Percentiles rank a stretch among this genome's conserved stretches.
These are phyloP conservation scores for Argyra leucocephala DNA, from an alignment of 2,888 invertebrate genomes.

Conservation along the genomic window DNA sequence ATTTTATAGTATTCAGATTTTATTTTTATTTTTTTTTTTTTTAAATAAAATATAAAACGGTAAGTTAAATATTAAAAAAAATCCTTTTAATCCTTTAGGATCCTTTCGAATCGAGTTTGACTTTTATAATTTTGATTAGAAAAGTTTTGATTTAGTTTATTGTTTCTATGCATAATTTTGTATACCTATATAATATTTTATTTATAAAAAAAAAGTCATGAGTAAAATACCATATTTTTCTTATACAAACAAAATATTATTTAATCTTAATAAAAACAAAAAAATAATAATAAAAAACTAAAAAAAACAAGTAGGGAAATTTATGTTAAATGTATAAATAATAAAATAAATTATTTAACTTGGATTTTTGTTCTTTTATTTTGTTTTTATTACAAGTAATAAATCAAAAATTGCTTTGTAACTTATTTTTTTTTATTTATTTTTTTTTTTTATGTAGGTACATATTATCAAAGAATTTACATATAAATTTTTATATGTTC, in stretches of 20 bases:
- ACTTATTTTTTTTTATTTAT: too few relatives aligned
- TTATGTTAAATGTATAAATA: too few relatives aligned
- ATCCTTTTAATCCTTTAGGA: not conserved
- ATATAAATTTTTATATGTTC: too few relatives aligned
- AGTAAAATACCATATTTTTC: slow-evolving; percentile 1
- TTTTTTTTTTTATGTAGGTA: too few relatives aligned
- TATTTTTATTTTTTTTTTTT: not conserved
- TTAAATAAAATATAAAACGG: not conserved
- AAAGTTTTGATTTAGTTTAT: not conserved
- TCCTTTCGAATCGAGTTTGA: too few relatives aligned
- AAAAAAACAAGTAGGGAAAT: too few relatives aligned
- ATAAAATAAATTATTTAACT: too few relatives aligned
- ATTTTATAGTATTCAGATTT: not conserved
- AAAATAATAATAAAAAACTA: not conserved
- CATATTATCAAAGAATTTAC: too few relatives aligned
- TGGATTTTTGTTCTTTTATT: too few relatives aligned
- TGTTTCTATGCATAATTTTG: not conserved
- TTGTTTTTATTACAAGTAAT: too few relatives aligned
- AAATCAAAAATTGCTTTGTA: too few relatives aligned
- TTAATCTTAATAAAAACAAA: too few relatives aligned
- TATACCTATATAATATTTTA: not conserved
- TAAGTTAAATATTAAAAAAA: not conserved
- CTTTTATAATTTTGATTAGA: not conserved
- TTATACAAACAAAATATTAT: not conserved
- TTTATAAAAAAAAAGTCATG: not conserved